These are phyloP conservation scores for Alces alces DNA, from an alignment of 2,113 vertebrate species.

Conservation along the genomic window DNA sequence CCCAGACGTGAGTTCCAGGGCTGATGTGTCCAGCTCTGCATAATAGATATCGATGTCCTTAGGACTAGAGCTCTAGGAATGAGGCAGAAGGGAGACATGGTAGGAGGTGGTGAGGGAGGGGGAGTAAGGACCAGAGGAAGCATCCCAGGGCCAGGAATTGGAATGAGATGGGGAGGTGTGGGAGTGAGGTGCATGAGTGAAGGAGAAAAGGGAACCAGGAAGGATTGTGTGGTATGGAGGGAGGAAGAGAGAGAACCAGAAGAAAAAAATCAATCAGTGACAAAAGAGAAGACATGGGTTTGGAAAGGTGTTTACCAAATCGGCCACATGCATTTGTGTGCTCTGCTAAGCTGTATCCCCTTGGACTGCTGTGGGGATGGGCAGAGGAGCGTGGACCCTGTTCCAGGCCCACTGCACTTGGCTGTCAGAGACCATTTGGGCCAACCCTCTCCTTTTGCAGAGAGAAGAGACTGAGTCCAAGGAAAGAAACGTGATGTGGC, in stretches of 20 bases:
- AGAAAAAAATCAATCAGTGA: not conserved
- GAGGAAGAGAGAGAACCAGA: not conserved
- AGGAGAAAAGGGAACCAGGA: not conserved
- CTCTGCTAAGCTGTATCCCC: not conserved
- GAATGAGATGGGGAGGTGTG: constrained; percentile 32
- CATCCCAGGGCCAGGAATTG: constrained; percentile 18
- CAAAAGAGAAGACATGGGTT: not conserved
- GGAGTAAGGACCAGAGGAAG: not conserved
- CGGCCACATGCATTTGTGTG: not conserved
- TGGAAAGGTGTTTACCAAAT: not conserved
- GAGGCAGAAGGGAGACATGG: constrained; percentile 84
- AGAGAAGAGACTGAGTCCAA: not conserved
- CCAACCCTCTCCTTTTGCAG: not conserved
- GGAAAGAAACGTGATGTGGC: not conserved
- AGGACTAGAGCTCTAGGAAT: constrained; percentile 89
- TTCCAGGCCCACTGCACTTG: not conserved
- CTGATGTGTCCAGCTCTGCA: constrained; percentile 93
- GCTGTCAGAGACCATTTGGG: not conserved
- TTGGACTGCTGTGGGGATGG: not conserved
- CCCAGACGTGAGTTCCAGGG: constrained; percentile 88
- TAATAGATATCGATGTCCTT: constrained; percentile 92
- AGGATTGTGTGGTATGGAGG: not conserved
- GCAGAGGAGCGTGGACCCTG: not conserved
- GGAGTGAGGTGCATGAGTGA: not conserved
- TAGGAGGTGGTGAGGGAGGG: constrained; percentile 31